Base-by-base conservation (phyloP, 2,797 vertebrate species). In the Enteromius treurensis region DNA sequence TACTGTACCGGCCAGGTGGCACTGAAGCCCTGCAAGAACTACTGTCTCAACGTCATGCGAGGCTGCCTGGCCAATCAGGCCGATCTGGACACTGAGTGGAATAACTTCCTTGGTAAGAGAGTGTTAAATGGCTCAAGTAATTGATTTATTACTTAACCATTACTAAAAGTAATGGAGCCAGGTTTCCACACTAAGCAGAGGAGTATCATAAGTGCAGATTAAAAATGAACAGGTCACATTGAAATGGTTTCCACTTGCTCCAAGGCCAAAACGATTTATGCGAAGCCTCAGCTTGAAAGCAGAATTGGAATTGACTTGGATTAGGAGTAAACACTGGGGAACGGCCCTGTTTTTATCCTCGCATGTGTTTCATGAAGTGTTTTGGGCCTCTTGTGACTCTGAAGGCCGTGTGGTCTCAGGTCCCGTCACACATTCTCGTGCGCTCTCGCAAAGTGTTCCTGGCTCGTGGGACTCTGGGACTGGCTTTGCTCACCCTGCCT, bases 31-130 rank as follows among this genome's bases (percentile, higher is more conserved):
- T 99, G 98, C 91, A 96, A 96, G 91, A 99, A 98, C 90, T 99
- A 99, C 93, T 99, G 98, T 85, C 95, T 98, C 5, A 99, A 99
- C 0, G 97, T 99, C 90, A 95, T 99, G 96, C 95, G 97, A 15
- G 98, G 98, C 64, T 99, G 98, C 90, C 90, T 99, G 91, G 98
- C 97, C 90, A 97, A 98, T 91, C 97, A 98, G 90, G 98, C 97
- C 0, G 98, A 99, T 90, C 90, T 99, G 82, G 98, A 99, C 85
- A 87, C 94, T 0, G 98, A 99, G 68, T 99, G 98, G 98, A 99
- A 99, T 92, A 98, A 94, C 93, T 98, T 99, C 86, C 95, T 99
- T 6, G 98, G 98, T 99, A 91, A 96, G 96, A 70, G 19, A 70
- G 13, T 21, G 42, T 70, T 80, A 53, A 55, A 60, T 70, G 14